phyloP scores from a whole-genome alignment of 2,888 invertebrate species.

The Drosophila kuntzei region DNA sequence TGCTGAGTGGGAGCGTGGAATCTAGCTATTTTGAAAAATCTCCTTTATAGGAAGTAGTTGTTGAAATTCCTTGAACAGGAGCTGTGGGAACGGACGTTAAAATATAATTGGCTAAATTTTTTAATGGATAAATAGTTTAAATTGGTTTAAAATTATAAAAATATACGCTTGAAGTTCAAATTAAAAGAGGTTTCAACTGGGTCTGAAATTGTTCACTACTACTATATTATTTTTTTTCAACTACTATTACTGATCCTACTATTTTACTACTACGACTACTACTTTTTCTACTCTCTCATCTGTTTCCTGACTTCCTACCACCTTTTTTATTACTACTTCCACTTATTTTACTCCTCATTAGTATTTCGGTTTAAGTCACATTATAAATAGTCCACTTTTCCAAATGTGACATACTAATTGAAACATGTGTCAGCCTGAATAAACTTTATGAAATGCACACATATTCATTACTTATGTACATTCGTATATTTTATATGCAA shows the following conservation, averaged over 20 bases:
- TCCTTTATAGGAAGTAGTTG: conserved; percentile 36
- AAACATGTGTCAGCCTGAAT: conserved; percentile 44
- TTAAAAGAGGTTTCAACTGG: neutral
- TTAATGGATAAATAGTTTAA: neutral
- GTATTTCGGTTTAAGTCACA: neutral
- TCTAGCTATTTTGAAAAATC: conserved; percentile 14
- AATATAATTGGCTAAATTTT: conserved; percentile 25
- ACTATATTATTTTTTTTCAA: too few relatives aligned
- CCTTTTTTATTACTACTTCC: neutral
- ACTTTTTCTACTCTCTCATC: too few relatives aligned
- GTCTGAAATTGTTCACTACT: too few relatives aligned
- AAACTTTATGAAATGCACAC: conserved; percentile 20
- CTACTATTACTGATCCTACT: too few relatives aligned
- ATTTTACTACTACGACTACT: neutral
- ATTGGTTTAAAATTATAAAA: neutral
- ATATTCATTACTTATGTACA: conserved; percentile 1
- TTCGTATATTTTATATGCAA: conserved; percentile 31
- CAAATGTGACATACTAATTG: conserved; percentile 32
- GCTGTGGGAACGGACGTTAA: conserved; percentile 6
- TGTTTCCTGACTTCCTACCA: neutral
- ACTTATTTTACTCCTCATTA: neutral
- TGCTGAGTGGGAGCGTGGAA: conserved; percentile 23
- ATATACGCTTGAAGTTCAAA: neutral
- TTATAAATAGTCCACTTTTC: conserved; percentile 5
- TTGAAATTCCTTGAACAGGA: conserved; percentile 22